Evolutionary conservation across 2,888 invertebrate genomes (phyloP), one percentile per base, ranked within the genome.

Genomic region (Drosophila rubida): DNA sequence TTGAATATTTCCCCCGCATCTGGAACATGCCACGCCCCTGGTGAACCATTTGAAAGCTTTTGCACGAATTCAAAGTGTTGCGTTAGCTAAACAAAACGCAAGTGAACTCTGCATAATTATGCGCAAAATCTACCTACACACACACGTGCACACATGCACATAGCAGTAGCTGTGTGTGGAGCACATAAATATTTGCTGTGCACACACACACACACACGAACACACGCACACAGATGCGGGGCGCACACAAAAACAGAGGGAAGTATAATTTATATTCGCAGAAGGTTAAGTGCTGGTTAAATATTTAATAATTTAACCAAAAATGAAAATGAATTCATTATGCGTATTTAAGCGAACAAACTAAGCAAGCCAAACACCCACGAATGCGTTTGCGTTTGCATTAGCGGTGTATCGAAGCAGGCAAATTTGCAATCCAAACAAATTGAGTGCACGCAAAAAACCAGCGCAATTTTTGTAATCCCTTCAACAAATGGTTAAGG

Each of bases 31-130:
- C 13, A 6, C 9, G 59, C 48, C 59, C 53, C 41, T 69, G 64
- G 0, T 7, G 35, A 37, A 6, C 41, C 61, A 27, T 61, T 59
- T 59, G 59, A 69, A 64, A 63, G 61, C 27, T 58, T 51, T 70
- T 53, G 50, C 63, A 42, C 55, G 45, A 49, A 69, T 59, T 62
- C 69, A 76, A 76, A 81, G 73, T 73, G 79, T 75, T 75, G 60
- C 69, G 60, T 62, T 77, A 62, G 66, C 80, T 74, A 77, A 77
- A 80, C 78, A 78, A 62, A 80, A 71, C 68, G 59, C 64, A 80
- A 75, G 71, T 66, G 65, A 77, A 64, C 80, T 75, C 49, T 80
- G 79, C 75, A 82, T 80, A 80, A 80, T 82, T 80, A 79, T 82
- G 79, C 79, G 64, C 73, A 80, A 82, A 75, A 77, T 58, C 69